Conservation (phyloP, 64 coral and sea anemone genomes). For the Catalaphyllia jardinei region DNA sequence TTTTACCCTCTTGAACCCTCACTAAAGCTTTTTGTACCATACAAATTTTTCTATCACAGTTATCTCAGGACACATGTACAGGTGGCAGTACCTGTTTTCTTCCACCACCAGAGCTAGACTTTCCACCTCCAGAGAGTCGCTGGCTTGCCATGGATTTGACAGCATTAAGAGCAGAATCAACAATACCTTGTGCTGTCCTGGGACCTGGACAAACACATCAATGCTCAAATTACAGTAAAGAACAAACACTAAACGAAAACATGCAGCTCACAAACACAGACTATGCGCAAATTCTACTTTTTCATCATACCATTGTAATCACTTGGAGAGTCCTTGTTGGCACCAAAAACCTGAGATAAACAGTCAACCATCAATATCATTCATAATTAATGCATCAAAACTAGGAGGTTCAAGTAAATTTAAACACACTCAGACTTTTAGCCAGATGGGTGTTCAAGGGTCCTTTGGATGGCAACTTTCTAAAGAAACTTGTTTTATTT, state of each 20-base stretch:
- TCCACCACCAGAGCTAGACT: constrained; percentile 47
- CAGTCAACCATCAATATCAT: neutral
- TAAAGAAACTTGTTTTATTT: too few relatives aligned
- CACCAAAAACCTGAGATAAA: constrained; percentile 86
- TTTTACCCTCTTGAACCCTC: too few relatives aligned
- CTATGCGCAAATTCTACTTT: neutral
- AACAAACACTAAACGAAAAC: neutral
- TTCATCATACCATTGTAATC: constrained; percentile 89
- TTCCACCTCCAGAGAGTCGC: constrained; percentile 72
- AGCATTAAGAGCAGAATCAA: constrained; percentile 84
- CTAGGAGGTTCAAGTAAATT: neutral
- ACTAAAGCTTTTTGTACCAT: too few relatives aligned
- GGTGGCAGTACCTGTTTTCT: constrained; percentile 46
- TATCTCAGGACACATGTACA: too few relatives aligned
- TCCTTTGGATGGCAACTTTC: too few relatives aligned
- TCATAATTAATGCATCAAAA: neutral
- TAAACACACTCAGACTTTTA: too few relatives aligned
- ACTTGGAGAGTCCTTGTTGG: constrained; percentile 90
- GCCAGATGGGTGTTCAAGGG: too few relatives aligned
- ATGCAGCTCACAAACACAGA: neutral
- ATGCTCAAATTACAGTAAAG: neutral
- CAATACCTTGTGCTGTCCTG: constrained; percentile 83
- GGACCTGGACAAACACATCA: constrained; percentile 43
- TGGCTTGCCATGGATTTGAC: constrained; percentile 68
- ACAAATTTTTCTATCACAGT: too few relatives aligned